phyloP scores from a whole-genome alignment of 2,888 invertebrate genomes.

The Dioctria rufipes region DNA sequence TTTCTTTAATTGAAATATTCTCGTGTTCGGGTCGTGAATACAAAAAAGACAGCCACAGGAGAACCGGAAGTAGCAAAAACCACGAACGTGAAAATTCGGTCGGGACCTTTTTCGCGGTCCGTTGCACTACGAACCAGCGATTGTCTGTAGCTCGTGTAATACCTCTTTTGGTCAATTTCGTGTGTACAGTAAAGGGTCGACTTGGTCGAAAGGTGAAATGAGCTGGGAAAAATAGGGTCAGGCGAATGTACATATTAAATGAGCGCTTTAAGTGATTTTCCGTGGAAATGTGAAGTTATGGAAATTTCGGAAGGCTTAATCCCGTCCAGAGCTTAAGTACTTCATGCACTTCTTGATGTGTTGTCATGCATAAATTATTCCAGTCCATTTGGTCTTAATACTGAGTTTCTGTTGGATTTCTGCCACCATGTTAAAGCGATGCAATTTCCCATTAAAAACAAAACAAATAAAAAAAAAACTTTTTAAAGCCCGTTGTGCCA shows the following conservation, averaged over 20 bases:
- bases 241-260: conserved; percentile 19
- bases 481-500: neutral
- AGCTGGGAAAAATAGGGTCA: conserved; percentile 35
- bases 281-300: conserved; percentile 34
- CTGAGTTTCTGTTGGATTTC: too few species aligned
- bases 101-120: conserved; percentile 28
- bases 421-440: conserved; percentile 1
- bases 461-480: neutral
- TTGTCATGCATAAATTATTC: conserved; percentile 28
- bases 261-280: conserved; percentile 41
- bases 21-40: conserved; percentile 23
- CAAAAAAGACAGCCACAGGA: neutral
- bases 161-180: conserved; percentile 23
- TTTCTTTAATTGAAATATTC: conserved; percentile 53
- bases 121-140: conserved; percentile 22
- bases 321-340: neutral
- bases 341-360: neutral
- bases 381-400: too few species aligned
- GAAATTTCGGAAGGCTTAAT: conserved; percentile 25
- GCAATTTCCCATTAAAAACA: neutral
- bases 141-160: conserved; percentile 3
- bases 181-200: neutral
- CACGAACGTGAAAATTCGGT: conserved; percentile 47
- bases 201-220: conserved; percentile 37
- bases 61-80: conserved; percentile 40